Base-by-base conservation (phyloP, 2,888 invertebrate species). In the Labia minor region DNA sequence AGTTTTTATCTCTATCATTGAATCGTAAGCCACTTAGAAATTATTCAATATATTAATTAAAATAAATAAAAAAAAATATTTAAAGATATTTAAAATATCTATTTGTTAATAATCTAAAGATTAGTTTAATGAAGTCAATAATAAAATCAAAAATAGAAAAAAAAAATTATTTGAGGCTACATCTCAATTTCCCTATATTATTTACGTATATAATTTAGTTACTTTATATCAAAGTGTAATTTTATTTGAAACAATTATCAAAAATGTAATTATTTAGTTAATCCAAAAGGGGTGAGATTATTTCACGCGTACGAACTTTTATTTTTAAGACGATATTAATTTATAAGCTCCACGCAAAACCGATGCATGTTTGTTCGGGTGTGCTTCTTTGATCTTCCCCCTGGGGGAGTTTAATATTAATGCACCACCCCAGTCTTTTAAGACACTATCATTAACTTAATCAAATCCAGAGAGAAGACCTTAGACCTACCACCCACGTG, bases 391-490 rank as follows among this genome's bases (percentile, higher is more conserved):
- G 49, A 49, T 49, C 49, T 49, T 49, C n/a, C 16, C 49, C 16
- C 14, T 14, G 2, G 49, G 49, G 16, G 49, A 14, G 49, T 4
- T 49, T 49, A 14, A 49, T 10, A 49, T 49, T 11, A 14, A 49
- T 10, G 4, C 3, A 14, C 49, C 49, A 14, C 49, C 49, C 49
- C 49, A 8, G 14, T 49, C 49, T 49, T 8, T 49, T 49, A 49
- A 49, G n/a, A 16, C 49, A 49, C 49, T 49, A 49, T 49, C 49
- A 49, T 49, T 49, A 49, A 16, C 49, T 49, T 49, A 49, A 49
- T 49, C 49, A 49, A 49, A 49, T 14, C n/a, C 49, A 3, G 16
- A 49, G 3, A 14, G 26, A 16, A 14, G 14, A 49, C 6, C 49
- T 14, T 4, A 49, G 49, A n/a, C 14, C 49, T 49, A 16, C 49